Evolutionary conservation across 2,888 invertebrate genomes (phyloP).

Genomic region (Auanema freiburgensis): DNA sequence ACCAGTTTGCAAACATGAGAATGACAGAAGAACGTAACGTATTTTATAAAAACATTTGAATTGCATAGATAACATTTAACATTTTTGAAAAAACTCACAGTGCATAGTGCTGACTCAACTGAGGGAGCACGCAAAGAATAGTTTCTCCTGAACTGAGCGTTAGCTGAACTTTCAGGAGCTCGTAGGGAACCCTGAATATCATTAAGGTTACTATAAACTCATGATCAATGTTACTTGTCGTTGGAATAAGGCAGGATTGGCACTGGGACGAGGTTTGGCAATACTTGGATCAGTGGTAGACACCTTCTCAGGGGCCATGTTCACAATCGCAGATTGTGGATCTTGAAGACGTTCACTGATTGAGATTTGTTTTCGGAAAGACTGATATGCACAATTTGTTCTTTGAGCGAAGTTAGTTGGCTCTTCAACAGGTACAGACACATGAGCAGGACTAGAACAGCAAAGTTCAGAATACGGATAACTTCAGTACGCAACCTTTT

Average conservation of each 20-base stretch:
- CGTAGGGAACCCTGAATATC: slow-evolving; percentile 47
- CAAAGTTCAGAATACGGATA: not conserved
- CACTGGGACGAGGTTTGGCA: slow-evolving; percentile 89
- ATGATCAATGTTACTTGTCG: slow-evolving; percentile 80
- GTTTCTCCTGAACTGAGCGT: slow-evolving; percentile 57
- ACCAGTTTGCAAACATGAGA: not conserved
- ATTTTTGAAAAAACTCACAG: not conserved
- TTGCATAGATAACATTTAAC: not conserved
- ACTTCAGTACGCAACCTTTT: not conserved
- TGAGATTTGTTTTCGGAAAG: slow-evolving; percentile 56
- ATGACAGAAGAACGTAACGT: not conserved
- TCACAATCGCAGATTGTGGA: slow-evolving; percentile 58
- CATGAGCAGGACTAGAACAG: not conserved
- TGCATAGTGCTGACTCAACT: slow-evolving; percentile 1
- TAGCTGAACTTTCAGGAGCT: slow-evolving; percentile 39
- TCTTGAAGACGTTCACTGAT: slow-evolving; percentile 54
- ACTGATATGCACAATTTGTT: slow-evolving; percentile 50
- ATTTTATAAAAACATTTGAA: not conserved
- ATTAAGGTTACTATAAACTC: not conserved
- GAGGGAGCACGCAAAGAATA: slow-evolving; percentile 64
- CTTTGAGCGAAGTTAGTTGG: slow-evolving; percentile 22
- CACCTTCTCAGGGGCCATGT: slow-evolving; percentile 13
- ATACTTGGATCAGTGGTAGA: slow-evolving; percentile 20
- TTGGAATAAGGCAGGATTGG: slow-evolving; percentile 88
- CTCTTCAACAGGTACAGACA: not conserved